These are phyloP conservation scores for Meliscaeva auricollis DNA, from an alignment of 2,888 invertebrate species.

Conservation along the genomic window DNA sequence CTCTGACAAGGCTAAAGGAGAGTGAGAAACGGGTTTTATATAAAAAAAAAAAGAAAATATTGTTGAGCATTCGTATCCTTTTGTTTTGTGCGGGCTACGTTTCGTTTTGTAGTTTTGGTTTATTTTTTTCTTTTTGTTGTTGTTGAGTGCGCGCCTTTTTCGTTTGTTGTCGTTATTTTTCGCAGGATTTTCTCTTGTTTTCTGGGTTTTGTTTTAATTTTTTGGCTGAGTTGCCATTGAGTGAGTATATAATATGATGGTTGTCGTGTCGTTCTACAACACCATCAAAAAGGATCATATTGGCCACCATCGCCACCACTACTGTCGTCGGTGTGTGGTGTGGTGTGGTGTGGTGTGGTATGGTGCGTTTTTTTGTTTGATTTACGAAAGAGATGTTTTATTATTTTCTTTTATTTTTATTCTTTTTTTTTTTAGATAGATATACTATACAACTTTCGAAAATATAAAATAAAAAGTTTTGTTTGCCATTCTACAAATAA, in stretches of 20 bases:
- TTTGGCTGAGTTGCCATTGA: conserved; percentile 73
- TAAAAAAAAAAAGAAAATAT: conserved; percentile 1
- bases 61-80: conserved; percentile 61
- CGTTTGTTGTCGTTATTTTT: conserved; percentile 69
- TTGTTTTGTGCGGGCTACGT: conserved; percentile 69
- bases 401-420: background rate
- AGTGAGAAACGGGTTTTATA: conserved; percentile 32
- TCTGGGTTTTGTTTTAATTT: conserved; percentile 61
- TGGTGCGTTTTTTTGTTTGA: conserved; percentile 73
- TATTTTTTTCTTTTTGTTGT: conserved; percentile 40
- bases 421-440: background rate
- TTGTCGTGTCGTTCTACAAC: conserved; percentile 20
- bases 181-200: conserved; percentile 68
- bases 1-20: background rate
- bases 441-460: background rate
- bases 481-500: conserved; percentile 71
- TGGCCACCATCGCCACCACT: conserved; percentile 22
- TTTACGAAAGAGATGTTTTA: conserved; percentile 56
- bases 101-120: conserved; percentile 59
- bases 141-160: conserved; percentile 53
- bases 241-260: conserved; percentile 39
- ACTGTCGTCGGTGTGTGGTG: background rate
- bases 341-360: no score
- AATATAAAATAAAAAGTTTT: conserved; percentile 64
- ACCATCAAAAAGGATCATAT: conserved; percentile 62